Percentiles rank a stretch among this genome's conserved stretches.
Evolutionary conservation across 2,888 invertebrate species (phyloP).

Genomic region (Pachliopta kotzebuea): DNA sequence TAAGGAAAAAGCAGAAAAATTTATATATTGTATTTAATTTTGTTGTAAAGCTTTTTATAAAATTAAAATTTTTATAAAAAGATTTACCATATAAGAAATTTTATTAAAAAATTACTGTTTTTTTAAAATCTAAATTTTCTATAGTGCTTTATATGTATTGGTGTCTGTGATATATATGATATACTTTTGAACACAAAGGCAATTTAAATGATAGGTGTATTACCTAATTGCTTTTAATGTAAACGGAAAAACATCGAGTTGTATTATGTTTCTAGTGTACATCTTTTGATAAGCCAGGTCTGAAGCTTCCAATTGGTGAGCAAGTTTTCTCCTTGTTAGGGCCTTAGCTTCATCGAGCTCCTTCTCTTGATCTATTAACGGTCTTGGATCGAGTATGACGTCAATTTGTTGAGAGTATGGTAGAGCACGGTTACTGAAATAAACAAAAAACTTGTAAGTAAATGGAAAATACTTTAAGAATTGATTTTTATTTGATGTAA

Average conservation of each 20-base stretch:
- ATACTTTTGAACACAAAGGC: too few species aligned
- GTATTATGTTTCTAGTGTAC: constrained; percentile 83
- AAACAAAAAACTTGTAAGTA: neutral
- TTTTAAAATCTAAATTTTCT: too few species aligned
- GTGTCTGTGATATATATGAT: too few species aligned
- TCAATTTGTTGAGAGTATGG: constrained; percentile 82
- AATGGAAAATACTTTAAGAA: too few species aligned
- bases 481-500: too few species aligned
- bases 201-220: neutral
- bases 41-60: too few species aligned
- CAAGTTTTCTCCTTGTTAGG: constrained; percentile 83
- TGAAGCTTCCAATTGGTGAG: constrained; percentile 86
- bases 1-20: too few species aligned
- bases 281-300: constrained; percentile 82
- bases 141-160: too few species aligned
- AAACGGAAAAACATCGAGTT: constrained; percentile 83
- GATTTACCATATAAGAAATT: too few species aligned
- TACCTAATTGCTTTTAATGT: constrained; percentile 80
- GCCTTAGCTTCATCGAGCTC: constrained; percentile 82
- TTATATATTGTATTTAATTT: too few species aligned
- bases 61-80: too few species aligned
- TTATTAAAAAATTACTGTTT: too few species aligned
- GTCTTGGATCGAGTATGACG: constrained; percentile 84
- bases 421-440: constrained; percentile 77
- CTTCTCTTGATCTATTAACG: constrained; percentile 81